Percentiles rank a stretch among this genome's conserved stretches.
Conservation (phyloP, 2,888 invertebrate species). For the Drosophila limbata region DNA sequence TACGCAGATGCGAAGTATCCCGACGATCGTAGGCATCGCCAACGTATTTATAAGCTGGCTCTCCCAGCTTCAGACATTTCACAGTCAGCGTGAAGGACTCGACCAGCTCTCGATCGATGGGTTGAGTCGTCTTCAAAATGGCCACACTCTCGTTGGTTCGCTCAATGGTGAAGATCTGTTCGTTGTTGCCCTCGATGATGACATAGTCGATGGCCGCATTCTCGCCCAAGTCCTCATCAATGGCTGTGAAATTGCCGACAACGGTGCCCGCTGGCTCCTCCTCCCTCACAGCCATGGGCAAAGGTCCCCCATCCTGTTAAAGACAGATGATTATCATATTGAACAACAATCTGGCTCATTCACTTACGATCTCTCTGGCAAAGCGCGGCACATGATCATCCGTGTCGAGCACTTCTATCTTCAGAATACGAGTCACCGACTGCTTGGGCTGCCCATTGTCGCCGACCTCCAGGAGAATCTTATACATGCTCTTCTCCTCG, state of each 20-base stretch:
- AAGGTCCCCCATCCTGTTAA: constrained; percentile 88
- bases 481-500: constrained; percentile 90
- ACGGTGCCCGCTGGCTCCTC: constrained; percentile 89
- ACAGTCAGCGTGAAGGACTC: constrained; percentile 88
- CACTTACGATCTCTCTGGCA: constrained; percentile 88
- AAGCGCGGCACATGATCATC: constrained; percentile 93
- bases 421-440: constrained; percentile 90
- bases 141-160: constrained; percentile 89
- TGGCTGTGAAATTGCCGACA: constrained; percentile 89
- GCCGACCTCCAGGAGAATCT: constrained; percentile 91
- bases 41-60: constrained; percentile 83
- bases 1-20: constrained; percentile 90
- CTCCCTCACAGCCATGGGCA: constrained; percentile 88
- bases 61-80: constrained; percentile 89
- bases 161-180: constrained; percentile 88
- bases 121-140: constrained; percentile 87
- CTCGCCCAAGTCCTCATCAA: constrained; percentile 91
- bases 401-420: constrained; percentile 89
- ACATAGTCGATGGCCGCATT: constrained; percentile 91
- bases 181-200: constrained; percentile 91
- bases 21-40: constrained; percentile 87
- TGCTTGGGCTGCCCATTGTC: constrained; percentile 92
- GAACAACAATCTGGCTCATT: background rate
- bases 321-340: background rate
- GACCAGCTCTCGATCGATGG: constrained; percentile 89